Evolutionary conservation across 2,113 vertebrate species (phyloP), one percentile per base, ranked within the genome.

Genomic region (Otolemur garnettii): DNA sequence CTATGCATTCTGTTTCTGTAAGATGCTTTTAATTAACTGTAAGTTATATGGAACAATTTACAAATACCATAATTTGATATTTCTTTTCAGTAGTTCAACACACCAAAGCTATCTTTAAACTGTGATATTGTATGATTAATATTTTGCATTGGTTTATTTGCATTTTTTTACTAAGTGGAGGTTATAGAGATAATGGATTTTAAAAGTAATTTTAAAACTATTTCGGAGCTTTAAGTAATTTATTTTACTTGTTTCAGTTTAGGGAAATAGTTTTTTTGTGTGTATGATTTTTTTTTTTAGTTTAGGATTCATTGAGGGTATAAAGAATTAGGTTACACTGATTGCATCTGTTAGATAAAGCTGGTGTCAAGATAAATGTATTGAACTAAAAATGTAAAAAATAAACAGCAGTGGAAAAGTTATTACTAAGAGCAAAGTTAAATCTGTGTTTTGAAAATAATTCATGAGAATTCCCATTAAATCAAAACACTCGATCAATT

Each of bases 171-270:
- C 42, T 90, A 92, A 79, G 28, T 38, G 84, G 60, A 69, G 69
- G 71, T 92, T 55, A 84, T 2, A 77, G 59, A 83, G 50, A 86
- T 80, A 45, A 42, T 79, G 13, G 55, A 80, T 57, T 85, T 33
- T 62, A 80, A 80, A 96, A 89, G 28, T 22, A 96, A 95, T 71
- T 95, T 60, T 78, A 59, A 0, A 93, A 84, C 59, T 62, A 79
- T 75, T 96, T 94, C 93, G 82, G 80, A 82, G 42, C 17, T 66
- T 92, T 94, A 88, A 96, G 66, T 64, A 88, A 92, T 97, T 95
- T 66, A 71, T 33, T 45, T 90, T 94, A 89, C 50, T 82, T 93
- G 17, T 28, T 95, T 90, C 79, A 81, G 66, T 91, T 97, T 90
- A 90, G 22, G 22, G 42, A 88, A 15, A 2, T 35, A 14, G 12